These are phyloP conservation scores for Kryptolebias marmoratus DNA, from an alignment of 2,113 vertebrate species.

Conservation along the genomic window DNA sequence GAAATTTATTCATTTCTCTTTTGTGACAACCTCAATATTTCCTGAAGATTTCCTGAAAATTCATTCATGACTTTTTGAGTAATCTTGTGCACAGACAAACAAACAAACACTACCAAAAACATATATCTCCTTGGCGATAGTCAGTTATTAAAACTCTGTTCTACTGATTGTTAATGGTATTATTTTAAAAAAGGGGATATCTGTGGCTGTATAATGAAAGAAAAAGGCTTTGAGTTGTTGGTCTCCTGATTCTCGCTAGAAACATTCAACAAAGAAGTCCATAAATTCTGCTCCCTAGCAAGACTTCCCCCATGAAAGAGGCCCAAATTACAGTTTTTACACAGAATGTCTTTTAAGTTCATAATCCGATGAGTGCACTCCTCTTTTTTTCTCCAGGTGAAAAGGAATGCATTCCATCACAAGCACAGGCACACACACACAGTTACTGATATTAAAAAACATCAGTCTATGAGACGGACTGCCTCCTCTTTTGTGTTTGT, in stretches of 20 bases:
- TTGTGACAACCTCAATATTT: too few species aligned
- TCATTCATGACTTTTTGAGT: too few species aligned
- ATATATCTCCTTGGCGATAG: too few species aligned
- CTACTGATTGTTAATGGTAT: not conserved
- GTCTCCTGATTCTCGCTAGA: not conserved
- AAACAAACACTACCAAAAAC: too few species aligned
- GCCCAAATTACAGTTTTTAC: constrained; percentile 21
- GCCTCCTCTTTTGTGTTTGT: not conserved
- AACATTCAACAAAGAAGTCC: constrained; percentile 14
- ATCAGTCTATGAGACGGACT: not conserved
- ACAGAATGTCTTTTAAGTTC: constrained; percentile 13
- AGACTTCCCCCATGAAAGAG: constrained; percentile 20
- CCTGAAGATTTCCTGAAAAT: too few species aligned
- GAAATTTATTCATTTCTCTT: too few species aligned
- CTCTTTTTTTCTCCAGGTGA: constrained; percentile 9
- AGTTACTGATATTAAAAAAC: not conserved
- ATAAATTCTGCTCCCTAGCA: constrained; percentile 7
- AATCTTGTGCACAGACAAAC: too few species aligned
- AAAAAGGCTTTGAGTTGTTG: constrained; percentile 1
- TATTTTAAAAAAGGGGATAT: not conserved
- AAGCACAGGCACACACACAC: not conserved
- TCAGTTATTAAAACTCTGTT: not conserved
- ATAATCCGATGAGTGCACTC: constrained; percentile 5
- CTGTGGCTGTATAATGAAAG: constrained; percentile 2
- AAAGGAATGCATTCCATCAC: constrained; percentile 19